A percentile compares a stretch with the other conserved stretches of the same genome.
Conservation (phyloP, 1,140 invertebrate genomes). For the Aphaenogaster ashmeadi region DNA sequence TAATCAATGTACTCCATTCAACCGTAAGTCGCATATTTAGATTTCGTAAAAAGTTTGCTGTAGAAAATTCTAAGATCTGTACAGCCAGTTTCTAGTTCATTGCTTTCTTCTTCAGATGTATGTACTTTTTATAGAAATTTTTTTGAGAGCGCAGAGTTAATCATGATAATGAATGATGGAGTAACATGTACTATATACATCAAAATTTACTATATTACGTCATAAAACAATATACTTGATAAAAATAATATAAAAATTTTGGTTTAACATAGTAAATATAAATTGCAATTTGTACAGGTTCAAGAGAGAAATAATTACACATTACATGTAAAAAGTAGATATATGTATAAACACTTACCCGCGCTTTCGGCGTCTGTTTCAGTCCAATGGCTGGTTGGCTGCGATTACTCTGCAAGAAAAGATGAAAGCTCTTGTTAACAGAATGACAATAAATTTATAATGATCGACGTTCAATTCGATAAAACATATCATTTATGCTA, state of each 20-base stretch:
- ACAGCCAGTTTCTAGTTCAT: background rate
- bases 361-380: conserved; percentile 92
- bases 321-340: background rate
- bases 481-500: background rate
- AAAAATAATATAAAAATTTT: conserved; percentile 31
- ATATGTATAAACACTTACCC: conserved; percentile 88
- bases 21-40: conserved; percentile 11
- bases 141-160: background rate
- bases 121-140: conserved; percentile 10
- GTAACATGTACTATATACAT: background rate
- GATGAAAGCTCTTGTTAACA: conserved; percentile 6
- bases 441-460: conserved; percentile 37
- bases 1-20: background rate
- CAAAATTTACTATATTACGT: conserved; percentile 1
- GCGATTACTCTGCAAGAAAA: conserved; percentile 90
- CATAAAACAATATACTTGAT: background rate
- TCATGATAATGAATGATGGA: background rate
- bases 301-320: background rate
- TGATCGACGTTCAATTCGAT: background rate
- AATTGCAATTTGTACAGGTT: background rate
- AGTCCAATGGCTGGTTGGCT: conserved; percentile 93
- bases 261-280: background rate
- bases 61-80: background rate
- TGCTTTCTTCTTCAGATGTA: background rate
- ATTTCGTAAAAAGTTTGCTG: conserved; percentile 1